Percentiles rank a stretch among this genome's conserved stretches.
Conservation (phyloP, 2,797 vertebrate genomes). For the Acipenser transmontanus region DNA sequence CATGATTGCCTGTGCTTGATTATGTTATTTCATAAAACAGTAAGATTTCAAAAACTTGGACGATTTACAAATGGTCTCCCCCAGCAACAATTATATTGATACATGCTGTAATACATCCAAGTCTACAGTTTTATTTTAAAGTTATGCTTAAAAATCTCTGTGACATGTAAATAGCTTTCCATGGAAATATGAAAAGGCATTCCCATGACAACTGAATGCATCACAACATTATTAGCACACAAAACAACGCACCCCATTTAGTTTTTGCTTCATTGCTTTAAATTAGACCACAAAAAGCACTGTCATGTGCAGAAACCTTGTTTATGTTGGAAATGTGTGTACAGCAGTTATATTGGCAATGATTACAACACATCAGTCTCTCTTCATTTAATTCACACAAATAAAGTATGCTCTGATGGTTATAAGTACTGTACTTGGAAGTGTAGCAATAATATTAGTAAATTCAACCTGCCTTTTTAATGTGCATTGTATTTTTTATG, state of each 20-base stretch:
- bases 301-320: slow-evolving; percentile 11
- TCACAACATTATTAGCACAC: slow-evolving; percentile 13
- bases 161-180: slow-evolving; percentile 5
- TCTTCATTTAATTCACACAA: slow-evolving; percentile 17
- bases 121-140: slow-evolving; percentile 3
- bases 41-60: slow-evolving; percentile 9
- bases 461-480: slow-evolving; percentile 13
- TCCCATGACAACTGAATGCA: slow-evolving; percentile 19
- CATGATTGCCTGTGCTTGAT: slow-evolving; percentile 2
- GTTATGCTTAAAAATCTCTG: background rate
- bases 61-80: background rate
- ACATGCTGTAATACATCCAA: slow-evolving; percentile 14
- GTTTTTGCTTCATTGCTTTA: slow-evolving; percentile 7
- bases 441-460: slow-evolving; percentile 16
- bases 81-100: slow-evolving; percentile 9
- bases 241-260: slow-evolving; percentile 11
- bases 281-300: slow-evolving; percentile 16
- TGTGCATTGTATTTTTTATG: too few relatives aligned
- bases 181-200: slow-evolving; percentile 10
- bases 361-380: slow-evolving; percentile 16
- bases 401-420: slow-evolving; percentile 17
- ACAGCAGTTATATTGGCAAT: slow-evolving; percentile 19
- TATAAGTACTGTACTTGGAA: slow-evolving; percentile 25
- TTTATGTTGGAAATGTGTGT: slow-evolving; percentile 10
- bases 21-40: background rate